Conservation (phyloP, 2,113 vertebrate genomes). For the Ellobius talpinus region DNA sequence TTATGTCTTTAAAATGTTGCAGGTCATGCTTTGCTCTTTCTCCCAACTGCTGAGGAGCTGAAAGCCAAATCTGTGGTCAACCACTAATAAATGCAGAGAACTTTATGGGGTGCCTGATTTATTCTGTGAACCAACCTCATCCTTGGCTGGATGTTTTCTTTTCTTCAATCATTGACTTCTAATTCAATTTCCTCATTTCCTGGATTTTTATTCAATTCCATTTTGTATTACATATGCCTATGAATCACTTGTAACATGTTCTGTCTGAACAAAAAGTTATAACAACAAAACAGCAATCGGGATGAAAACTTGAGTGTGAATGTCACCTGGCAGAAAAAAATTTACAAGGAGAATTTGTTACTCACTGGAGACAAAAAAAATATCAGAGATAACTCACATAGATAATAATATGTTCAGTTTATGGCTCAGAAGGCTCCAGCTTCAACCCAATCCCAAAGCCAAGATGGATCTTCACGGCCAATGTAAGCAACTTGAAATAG, state of each 20-base stretch:
- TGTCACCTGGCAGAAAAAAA: background rate
- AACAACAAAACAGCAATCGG: constrained; percentile 23
- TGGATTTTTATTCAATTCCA: constrained; percentile 65
- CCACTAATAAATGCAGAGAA: constrained; percentile 40
- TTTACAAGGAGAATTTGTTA: background rate
- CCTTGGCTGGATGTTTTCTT: constrained; percentile 54
- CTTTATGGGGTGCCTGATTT: constrained; percentile 50
- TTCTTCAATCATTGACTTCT: constrained; percentile 51
- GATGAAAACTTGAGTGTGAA: background rate
- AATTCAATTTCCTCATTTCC: constrained; percentile 71
- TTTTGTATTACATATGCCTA: constrained; percentile 48
- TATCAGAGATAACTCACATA: background rate
- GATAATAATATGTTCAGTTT: background rate
- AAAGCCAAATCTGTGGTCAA: constrained; percentile 54
- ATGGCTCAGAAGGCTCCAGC: background rate
- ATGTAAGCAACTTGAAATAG: background rate
- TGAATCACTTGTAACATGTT: constrained; percentile 32
- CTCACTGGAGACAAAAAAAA: background rate
- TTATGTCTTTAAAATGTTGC: constrained; percentile 14
- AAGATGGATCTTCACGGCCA: background rate
- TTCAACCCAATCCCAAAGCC: background rate
- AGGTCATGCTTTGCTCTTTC: constrained; percentile 47
- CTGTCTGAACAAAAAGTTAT: constrained; percentile 52
- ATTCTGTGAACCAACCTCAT: constrained; percentile 62
- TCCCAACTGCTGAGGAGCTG: constrained; percentile 21